Evolutionary conservation across 35 echinoderm and acorn worm species (phyloP).

Genomic region (Apostichopus japonicus): DNA sequence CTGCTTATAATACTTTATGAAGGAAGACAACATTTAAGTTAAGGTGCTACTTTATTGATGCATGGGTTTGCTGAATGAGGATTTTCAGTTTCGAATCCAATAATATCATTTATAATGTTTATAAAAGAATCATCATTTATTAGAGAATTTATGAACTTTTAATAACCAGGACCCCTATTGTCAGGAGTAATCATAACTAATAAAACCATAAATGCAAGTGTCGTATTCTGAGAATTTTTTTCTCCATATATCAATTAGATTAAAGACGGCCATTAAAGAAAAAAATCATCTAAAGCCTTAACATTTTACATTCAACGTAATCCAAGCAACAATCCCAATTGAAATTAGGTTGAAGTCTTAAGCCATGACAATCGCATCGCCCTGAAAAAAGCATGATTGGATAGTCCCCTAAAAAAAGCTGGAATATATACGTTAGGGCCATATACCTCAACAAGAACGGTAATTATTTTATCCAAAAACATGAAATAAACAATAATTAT

Average conservation of each 20-base stretch:
- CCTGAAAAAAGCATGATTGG: not conserved
- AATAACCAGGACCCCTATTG: no score
- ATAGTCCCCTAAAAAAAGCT: not conserved
- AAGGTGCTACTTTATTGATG: no score
- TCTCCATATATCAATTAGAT: conserved; percentile 42
- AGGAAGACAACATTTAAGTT: no score
- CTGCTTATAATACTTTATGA: no score
- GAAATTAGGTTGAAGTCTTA: conserved; percentile 33
- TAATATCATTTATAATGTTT: no score
- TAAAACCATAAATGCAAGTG: not conserved
- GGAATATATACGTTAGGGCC: conserved; percentile 9
- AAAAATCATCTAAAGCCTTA: conserved; percentile 4
- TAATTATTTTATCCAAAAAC: not conserved
- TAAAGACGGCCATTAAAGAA: not conserved
- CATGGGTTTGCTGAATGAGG: no score
- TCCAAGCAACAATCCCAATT: conserved; percentile 19
- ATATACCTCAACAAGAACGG: conserved; percentile 9
- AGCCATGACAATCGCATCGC: conserved; percentile 26
- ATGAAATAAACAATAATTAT: conserved; percentile 12
- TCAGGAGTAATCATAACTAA: no score
- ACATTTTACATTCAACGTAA: not conserved
- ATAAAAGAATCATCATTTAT: no score
- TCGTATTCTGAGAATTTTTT: conserved; percentile 12
- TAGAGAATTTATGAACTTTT: no score
- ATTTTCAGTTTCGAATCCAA: no score